Conservation (phyloP, 2,797 vertebrate species). For the Oreortyx pictus region DNA sequence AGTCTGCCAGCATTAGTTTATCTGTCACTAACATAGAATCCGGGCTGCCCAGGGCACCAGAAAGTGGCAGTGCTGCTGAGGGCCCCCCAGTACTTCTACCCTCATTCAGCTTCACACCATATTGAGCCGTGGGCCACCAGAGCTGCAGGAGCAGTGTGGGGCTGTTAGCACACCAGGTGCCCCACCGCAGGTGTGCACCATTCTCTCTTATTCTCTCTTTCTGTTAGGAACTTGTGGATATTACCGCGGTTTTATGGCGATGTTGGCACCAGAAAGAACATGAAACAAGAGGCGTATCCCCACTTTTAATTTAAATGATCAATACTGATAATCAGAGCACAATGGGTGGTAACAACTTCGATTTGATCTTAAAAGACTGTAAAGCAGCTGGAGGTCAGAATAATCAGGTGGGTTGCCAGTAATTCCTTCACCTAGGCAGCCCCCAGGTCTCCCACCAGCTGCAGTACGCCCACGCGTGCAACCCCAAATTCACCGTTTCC, state of each 20-base stretch:
- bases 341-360: too few relatives aligned
- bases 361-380: background rate
- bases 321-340: background rate
- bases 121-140: fast-evolving
- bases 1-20: too few relatives aligned
- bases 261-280: background rate
- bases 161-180: fast-evolving
- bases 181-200: background rate
- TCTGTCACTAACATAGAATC: too few relatives aligned
- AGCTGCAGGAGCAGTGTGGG: fast-evolving
- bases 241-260: background rate
- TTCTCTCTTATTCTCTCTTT: background rate
- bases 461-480: background rate
- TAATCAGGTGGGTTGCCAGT: background rate
- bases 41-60: background rate
- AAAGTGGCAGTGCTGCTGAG: background rate
- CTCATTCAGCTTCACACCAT: fast-evolving
- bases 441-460: background rate
- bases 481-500: background rate
- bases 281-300: background rate
- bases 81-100: fast-evolving
- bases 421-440: background rate
- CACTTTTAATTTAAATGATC: background rate
- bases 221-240: background rate
- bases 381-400: background rate